A percentile compares a stretch with the other conserved stretches of the same genome.
phyloP scores from a whole-genome alignment of 2,797 vertebrate species.

The Argyrosomus regius region DNA sequence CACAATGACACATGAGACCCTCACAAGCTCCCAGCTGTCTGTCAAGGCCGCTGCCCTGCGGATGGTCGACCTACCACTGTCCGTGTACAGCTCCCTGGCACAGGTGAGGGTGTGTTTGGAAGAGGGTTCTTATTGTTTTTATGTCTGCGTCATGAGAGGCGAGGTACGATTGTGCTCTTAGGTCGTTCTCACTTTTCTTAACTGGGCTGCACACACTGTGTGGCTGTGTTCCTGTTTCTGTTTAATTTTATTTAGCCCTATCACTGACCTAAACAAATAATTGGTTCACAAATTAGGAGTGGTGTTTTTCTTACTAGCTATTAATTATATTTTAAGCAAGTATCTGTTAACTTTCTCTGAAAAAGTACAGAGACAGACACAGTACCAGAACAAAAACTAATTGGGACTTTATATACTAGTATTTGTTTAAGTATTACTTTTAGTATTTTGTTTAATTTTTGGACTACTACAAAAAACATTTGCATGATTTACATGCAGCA shows the following conservation, averaged over 20 bases:
- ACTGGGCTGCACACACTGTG: not conserved
- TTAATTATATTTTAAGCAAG: not conserved
- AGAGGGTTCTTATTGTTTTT: not conserved
- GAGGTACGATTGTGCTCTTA: not conserved
- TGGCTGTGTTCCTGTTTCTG: not conserved
- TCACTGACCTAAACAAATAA: not conserved
- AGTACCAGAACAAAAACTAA: no score
- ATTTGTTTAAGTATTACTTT: no score
- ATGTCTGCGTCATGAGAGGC: not conserved
- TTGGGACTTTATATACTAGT: no score
- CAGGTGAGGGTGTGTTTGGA: constrained; percentile 84
- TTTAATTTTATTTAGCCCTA: not conserved
- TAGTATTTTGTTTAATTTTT: no score
- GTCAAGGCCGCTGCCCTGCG: constrained; percentile 86
- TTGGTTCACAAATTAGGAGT: not conserved
- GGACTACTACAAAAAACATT: no score
- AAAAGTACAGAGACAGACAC: no score
- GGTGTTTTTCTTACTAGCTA: no score
- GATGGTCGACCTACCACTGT: constrained; percentile 89
- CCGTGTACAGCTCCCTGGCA: constrained; percentile 88
- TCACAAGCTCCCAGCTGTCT: constrained; percentile 84
- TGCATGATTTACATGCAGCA: not conserved
- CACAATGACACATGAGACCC: constrained; percentile 90
- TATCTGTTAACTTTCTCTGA: no score
- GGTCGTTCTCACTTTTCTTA: not conserved